Evolutionary conservation across 2,797 vertebrate genomes (phyloP).

Genomic region (Hyperoplus immaculatus): DNA sequence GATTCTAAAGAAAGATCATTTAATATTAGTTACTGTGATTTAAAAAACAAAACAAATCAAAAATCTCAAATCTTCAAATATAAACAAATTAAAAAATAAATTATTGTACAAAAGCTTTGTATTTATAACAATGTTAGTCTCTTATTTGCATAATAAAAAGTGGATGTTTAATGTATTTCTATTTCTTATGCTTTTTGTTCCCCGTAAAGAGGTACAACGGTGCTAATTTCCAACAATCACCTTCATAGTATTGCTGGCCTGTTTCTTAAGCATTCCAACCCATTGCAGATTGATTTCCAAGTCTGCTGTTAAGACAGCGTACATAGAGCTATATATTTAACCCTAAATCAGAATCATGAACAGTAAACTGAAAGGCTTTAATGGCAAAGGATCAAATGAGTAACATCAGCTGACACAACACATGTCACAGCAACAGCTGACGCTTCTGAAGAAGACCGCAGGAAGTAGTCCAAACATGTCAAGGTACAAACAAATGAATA

Average conservation of each 20-base stretch:
- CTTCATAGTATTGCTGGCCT: constrained; percentile 2
- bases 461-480: not conserved
- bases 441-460: no score
- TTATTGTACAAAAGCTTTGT: constrained; percentile 14
- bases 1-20: not conserved
- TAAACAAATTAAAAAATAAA: constrained; percentile 1
- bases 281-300: not conserved
- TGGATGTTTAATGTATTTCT: constrained; percentile 25
- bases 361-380: not conserved
- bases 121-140: constrained; percentile 27
- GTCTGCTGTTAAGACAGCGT: not conserved
- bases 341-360: constrained; percentile 4
- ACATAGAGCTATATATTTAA: not conserved
- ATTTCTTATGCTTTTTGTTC: constrained; percentile 27
- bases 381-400: not conserved
- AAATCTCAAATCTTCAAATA: not conserved
- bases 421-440: no score
- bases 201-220: not conserved
- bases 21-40: constrained; percentile 25
- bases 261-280: not conserved
- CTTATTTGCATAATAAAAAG: constrained; percentile 30
- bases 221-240: not conserved
- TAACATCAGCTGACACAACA: not conserved
- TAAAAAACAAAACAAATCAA: constrained; percentile 55
- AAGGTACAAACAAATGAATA: no score